Evolutionary conservation across 2,888 invertebrate genomes (phyloP).

Genomic region (Netelia inedita): DNA sequence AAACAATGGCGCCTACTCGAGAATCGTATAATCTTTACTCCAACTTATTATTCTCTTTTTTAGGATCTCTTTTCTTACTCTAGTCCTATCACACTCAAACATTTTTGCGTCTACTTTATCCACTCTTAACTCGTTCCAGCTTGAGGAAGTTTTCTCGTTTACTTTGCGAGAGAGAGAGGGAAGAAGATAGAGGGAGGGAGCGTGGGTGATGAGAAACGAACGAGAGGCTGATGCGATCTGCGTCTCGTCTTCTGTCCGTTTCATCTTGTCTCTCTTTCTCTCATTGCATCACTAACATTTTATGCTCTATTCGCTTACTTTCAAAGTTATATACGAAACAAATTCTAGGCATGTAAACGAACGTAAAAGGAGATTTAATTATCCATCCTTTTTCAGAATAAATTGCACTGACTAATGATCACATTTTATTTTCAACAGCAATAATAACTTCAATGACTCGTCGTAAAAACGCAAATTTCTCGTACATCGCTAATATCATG

Average conservation of each 20-base stretch:
- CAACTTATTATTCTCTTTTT: slow-evolving; percentile 64
- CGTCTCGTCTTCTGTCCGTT: slow-evolving; percentile 43
- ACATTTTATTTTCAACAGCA: too few species aligned
- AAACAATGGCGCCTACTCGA: slow-evolving; percentile 64
- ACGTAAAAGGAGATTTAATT: too few species aligned
- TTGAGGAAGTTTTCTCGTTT: slow-evolving; percentile 65
- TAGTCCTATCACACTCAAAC: slow-evolving; percentile 4
- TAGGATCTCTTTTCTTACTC: slow-evolving; percentile 18
- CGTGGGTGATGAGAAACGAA: slow-evolving; percentile 3
- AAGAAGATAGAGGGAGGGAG: background rate
- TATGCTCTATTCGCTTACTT: slow-evolving; percentile 27
- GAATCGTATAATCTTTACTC: slow-evolving; percentile 57
- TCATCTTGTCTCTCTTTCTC: slow-evolving; percentile 54
- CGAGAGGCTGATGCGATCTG: slow-evolving; percentile 43
- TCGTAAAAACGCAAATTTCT: too few species aligned
- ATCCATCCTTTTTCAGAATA: too few species aligned
- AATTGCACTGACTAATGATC: too few species aligned
- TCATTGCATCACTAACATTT: slow-evolving; percentile 25
- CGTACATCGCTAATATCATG: too few species aligned
- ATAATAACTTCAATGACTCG: too few species aligned
- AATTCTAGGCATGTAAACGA: too few species aligned
- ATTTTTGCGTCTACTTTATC: slow-evolving; percentile 4
- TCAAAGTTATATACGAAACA: background rate
- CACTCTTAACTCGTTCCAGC: slow-evolving; percentile 30
- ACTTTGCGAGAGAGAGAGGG: slow-evolving; percentile 44